Evolutionary conservation across 2,888 invertebrate species (phyloP), one percentile per base, ranked within the genome.

Genomic region (Synanthedon tipuliformis): DNA sequence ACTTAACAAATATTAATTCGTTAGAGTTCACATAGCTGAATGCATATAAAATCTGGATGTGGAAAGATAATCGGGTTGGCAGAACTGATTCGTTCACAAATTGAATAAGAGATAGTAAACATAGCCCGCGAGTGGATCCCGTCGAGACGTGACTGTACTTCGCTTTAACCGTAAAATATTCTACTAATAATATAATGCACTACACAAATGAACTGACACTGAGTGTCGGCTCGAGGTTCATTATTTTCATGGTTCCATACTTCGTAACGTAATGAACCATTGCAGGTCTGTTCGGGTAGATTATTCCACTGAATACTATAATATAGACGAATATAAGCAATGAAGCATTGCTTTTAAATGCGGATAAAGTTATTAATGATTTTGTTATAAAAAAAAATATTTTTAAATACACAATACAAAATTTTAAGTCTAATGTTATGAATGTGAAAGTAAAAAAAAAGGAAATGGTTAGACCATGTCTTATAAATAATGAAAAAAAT

Each of bases 71-170:
- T 83, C 81, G 77, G 73, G 81, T 83, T 83, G 80, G 78, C 73
- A 77, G 80, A 80, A 81, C 82, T 82, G 84, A 84, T 85, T 85
- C 81, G 77, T 75, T 81, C 77, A 71, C 81, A 85, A 84, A 84
- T 85, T 84, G 81, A 84, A 85, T 84, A 81, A 84, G 78, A 80
- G 80, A 73, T 73, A 73, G 68, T 73, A 73, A 75, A 75, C 51
- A 53, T 48, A 50, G 41, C 50, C 60, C 62, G 63, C 59, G 64
- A 63, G 71, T 53, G 65, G 67, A 58, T 64, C 65, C 57, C 59
- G 56, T 53, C 59, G 64, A 58, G 63, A 56, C 58, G 66, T 69
- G 63, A 61, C 66, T 65, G 68, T 67, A 65, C 66, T 63, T 61
- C 68, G 67, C 68, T 70, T 73, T 69, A 74, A 76, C 76, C 73